Base-by-base conservation (phyloP, 2,888 invertebrate genomes). In the Plagodis pulveraria region DNA sequence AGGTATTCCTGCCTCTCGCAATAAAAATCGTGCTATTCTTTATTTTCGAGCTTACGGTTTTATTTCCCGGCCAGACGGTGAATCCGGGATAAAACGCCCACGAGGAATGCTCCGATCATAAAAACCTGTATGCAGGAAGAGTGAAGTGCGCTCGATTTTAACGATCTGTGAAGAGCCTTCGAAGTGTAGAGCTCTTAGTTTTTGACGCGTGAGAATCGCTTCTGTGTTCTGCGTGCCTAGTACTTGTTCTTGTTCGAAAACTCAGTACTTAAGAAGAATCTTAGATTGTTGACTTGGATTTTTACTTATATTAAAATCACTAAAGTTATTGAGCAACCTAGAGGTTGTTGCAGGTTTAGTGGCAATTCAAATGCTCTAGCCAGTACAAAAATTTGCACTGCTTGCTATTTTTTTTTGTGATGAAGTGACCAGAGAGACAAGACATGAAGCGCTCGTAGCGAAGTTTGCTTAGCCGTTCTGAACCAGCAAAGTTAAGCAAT, bases 91-190 rank as follows among this genome's bases (percentile, higher is more conserved):
- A 56, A 56, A 62, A 54, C 43, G 10, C 22, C 56, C 46, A 52
- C 49, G 52, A 58, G 60, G 62, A 56, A 63, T 62, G 59, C 33
- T 58, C 36, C 53, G 59, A 57, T 64, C 64, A 46, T 53, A 59
- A 58, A 60, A 56, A 58, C 62, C 53, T 56, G 62, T 61, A 66
- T 61, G 64, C 58, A 56, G 50, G 61, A 57, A 49, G 46, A 58
- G 67, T 71, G 64, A 58, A 78, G 77, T 52, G 63, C 59, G 58
- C 78, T 78, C 68, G 70, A 72, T 77, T 76, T 77, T 79, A 79
- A 77, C 77, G 77, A 69, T 58, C 65, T 63, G 58, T 61, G 58
- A 60, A 57, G 63, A 66, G 65, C 65, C 60, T 62, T 62, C 50
- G 56, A 58, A 56, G 57, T 55, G 51, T 56, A 60, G 73, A 12